Base-by-base conservation (phyloP, 2,797 vertebrate species). In the Gymnoscopelus microlampas region DNA sequence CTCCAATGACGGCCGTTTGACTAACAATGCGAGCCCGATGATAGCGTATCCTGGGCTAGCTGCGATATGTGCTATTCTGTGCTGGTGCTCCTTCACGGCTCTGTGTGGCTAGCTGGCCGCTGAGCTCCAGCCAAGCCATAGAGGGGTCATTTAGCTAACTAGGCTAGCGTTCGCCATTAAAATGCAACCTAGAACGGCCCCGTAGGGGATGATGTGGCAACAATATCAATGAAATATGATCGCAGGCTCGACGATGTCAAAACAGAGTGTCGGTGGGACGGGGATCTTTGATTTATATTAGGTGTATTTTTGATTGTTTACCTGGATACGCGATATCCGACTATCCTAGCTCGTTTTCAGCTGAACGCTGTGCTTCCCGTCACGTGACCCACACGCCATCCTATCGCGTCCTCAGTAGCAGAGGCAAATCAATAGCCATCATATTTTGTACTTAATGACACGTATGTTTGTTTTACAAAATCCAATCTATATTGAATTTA, bases 261-360 rank as follows among this genome's bases (percentile, higher is more conserved):
- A 63, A 35, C 26, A 71, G 66, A 79, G 35, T 53, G 60, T 77
- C 48, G 29, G 8, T 8, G 66, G 67, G 77, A 68, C 19, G 72
- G 76, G 79, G 71, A 73, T 61, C 71, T 77, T 53, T 14, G 57
- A 80, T 84, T 82, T 68, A 80, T 86, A 83, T 88, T 79, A 74
- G 79, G 76, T 74, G 82, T 84, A 90, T 90, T 85, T 85, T 82
- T 73, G 79, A 91, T 87, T 94, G 93, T 94, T 95, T 95, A 95
- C 94, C 94, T 95, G 93, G 84, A 91, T 88, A 62, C 87, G 87
- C 92, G 91, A 93, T 94, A 94, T 93, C 93, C 92, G 93, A 95
- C 92, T 94, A 91, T 93, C 92, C 93, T 91, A 92, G 91, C 92
- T 94, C 89, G 87, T 79, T 90, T 92, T 88, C 93, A 90, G 89